A percentile compares a stretch with the other conserved stretches of the same genome.
These are phyloP conservation scores for Coregonus ussuriensis DNA, from an alignment of 2,797 vertebrate genomes.

Conservation along the genomic window DNA sequence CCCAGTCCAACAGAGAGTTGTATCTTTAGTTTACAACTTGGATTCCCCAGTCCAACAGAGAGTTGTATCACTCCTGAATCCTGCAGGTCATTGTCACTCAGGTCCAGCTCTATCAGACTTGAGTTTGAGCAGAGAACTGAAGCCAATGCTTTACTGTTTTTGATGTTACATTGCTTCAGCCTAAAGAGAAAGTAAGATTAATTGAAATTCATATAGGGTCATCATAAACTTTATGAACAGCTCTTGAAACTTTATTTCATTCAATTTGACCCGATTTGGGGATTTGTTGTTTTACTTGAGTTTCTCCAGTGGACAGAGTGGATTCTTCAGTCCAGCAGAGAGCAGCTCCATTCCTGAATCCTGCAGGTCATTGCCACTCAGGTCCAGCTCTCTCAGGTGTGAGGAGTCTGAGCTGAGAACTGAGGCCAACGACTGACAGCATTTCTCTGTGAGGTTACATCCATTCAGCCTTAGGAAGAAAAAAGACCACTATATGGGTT, in stretches of 20 bases:
- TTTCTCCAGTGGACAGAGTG: background rate
- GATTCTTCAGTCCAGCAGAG: background rate
- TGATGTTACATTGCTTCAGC: background rate
- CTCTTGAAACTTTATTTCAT: background rate
- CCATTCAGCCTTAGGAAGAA: background rate
- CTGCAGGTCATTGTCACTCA: background rate
- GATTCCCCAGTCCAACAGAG: background rate
- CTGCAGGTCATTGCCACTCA: conserved; percentile 12
- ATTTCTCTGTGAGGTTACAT: background rate
- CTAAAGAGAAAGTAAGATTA: background rate
- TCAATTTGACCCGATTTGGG: background rate
- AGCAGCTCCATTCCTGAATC: background rate
- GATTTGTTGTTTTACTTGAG: background rate
- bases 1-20: too few relatives aligned
- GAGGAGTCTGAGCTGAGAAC: background rate
- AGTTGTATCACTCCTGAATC: background rate
- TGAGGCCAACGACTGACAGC: background rate
- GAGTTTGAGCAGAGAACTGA: background rate
- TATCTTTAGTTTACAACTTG: conserved; percentile 1
- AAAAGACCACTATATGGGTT: background rate
- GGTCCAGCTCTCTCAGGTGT: background rate
- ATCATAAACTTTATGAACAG: background rate
- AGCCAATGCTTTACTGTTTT: background rate
- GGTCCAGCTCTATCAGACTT: conserved; percentile 7
- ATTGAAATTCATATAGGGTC: background rate